A percentile compares a stretch with the other conserved stretches of the same genome.
Conservation (phyloP, 2,888 invertebrate species). For the Cataglyphis albicans region DNA sequence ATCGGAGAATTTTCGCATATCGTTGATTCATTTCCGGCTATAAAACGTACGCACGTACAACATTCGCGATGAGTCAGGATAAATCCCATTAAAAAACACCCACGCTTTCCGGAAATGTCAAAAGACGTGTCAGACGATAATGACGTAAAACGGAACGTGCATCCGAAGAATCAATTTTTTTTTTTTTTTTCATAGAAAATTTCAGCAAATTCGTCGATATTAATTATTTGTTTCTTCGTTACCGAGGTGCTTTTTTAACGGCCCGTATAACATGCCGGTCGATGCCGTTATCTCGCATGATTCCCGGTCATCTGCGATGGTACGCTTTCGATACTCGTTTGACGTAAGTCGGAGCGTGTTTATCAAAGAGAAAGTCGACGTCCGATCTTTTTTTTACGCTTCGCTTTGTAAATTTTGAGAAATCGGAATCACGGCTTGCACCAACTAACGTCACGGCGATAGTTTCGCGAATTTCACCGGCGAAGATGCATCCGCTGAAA, state of each 20-base stretch:
- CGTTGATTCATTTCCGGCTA: constrained; percentile 38
- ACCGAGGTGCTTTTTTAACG: not conserved
- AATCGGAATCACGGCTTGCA: constrained; percentile 39
- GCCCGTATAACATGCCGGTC: not conserved
- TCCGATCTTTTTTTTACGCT: constrained; percentile 46
- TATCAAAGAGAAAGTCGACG: constrained; percentile 69
- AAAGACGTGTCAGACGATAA: constrained; percentile 2
- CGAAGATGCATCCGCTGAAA: not conserved
- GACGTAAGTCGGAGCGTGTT: constrained; percentile 62
- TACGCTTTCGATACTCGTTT: constrained; percentile 49
- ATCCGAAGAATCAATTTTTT: constrained; percentile 35
- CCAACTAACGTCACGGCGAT: not conserved
- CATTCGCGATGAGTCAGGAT: constrained; percentile 21
- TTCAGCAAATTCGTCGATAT: not conserved
- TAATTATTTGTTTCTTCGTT: not conserved
- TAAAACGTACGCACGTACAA: not conserved
- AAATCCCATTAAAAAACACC: not conserved
- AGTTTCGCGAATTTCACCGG: not conserved
- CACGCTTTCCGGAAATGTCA: not conserved
- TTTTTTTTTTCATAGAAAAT: not conserved
- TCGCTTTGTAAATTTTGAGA: constrained; percentile 55
- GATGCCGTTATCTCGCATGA: constrained; percentile 38
- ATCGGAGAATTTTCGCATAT: constrained; percentile 10
- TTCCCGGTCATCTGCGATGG: constrained; percentile 31
- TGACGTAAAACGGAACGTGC: constrained; percentile 20